These are phyloP conservation scores for Dicyrtomina minuta DNA, from an alignment of 2,888 invertebrate species.

Conservation along the genomic window DNA sequence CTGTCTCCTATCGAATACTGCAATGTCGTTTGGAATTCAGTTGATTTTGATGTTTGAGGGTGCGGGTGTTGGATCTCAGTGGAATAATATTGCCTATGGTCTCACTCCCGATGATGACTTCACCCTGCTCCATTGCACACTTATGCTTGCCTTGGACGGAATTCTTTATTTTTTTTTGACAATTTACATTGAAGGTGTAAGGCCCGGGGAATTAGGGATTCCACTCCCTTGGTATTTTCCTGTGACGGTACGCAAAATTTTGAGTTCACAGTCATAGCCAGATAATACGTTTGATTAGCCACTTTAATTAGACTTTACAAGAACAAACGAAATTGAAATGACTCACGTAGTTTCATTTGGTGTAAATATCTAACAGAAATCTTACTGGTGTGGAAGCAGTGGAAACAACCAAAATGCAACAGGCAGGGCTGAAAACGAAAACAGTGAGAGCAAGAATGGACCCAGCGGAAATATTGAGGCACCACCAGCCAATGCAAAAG, in stretches of 20 bases:
- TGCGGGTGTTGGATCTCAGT: constrained; percentile 63
- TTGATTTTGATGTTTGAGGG: constrained; percentile 72
- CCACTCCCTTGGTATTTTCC: constrained; percentile 80
- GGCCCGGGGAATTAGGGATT: constrained; percentile 78
- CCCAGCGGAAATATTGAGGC: constrained; percentile 55
- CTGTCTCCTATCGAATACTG: constrained; percentile 62
- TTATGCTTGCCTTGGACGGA: constrained; percentile 70
- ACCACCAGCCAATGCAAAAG: constrained; percentile 58
- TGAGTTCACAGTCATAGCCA: too few species aligned
- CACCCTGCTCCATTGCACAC: constrained; percentile 68
- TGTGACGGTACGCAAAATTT: constrained; percentile 59
- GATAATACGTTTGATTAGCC: too few species aligned
- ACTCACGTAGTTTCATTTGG: too few species aligned
- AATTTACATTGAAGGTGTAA: constrained; percentile 80
- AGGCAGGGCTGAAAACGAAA: not conserved
- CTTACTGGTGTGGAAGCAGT: constrained; percentile 56
- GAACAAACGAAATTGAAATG: too few species aligned
- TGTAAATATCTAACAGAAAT: constrained; percentile 51
- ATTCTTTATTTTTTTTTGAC: constrained; percentile 73
- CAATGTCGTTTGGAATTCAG: constrained; percentile 76
- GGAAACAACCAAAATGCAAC: constrained; percentile 27
- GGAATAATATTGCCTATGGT: constrained; percentile 65
- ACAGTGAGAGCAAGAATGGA: not conserved
- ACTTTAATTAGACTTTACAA: too few species aligned
- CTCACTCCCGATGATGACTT: constrained; percentile 69